Conservation (phyloP, 2,113 vertebrate genomes). For the Greenwoodochromis staneri region DNA sequence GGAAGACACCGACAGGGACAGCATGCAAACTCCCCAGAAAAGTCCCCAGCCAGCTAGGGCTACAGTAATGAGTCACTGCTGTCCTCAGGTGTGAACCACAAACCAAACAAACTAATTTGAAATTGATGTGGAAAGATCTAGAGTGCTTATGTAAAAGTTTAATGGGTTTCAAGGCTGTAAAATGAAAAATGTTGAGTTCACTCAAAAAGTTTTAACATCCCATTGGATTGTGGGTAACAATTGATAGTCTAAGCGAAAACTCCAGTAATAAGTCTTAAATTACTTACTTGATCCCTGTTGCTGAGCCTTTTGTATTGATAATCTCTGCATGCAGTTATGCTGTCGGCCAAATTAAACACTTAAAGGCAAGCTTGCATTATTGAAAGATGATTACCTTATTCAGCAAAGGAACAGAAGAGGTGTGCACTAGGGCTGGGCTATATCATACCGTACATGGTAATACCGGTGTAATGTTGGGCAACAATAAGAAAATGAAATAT, state of each 20-base stretch:
- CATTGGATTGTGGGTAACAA: background rate
- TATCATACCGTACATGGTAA: too few species aligned
- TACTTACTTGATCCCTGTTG: background rate
- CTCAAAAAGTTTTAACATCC: background rate
- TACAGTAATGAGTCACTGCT: background rate
- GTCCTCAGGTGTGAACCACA: background rate
- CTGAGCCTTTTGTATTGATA: background rate
- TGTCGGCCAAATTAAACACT: background rate
- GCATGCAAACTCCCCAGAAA: background rate
- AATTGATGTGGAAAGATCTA: background rate
- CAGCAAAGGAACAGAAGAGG: background rate
- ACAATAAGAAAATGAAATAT: too few species aligned
- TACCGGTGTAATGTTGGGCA: too few species aligned
- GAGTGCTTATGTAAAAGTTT: background rate
- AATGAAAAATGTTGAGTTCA: background rate
- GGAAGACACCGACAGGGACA: background rate
- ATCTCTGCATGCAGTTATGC: background rate
- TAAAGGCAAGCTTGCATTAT: background rate
- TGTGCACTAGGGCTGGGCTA: too few species aligned
- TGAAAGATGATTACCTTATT: background rate
- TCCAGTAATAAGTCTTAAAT: background rate
- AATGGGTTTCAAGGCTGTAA: background rate
- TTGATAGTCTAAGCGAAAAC: background rate
- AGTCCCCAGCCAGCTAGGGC: background rate
- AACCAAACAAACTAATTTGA: background rate